A percentile compares a stretch with the other conserved stretches of the same genome.
Evolutionary conservation across 2,113 vertebrate species (phyloP).

Genomic region (Muntiacus reevesi): DNA sequence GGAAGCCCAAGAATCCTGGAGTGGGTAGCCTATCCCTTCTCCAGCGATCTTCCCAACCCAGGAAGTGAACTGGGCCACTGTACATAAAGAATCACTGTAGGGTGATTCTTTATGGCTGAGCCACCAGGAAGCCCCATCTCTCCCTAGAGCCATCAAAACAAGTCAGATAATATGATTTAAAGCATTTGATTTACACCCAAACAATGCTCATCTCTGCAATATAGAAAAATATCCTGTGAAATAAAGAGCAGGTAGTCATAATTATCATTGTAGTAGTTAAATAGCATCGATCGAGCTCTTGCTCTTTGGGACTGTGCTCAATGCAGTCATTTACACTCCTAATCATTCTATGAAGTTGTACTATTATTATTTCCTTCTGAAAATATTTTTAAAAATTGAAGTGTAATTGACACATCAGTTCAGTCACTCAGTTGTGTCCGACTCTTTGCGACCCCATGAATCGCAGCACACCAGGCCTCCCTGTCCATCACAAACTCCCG

Average conservation of each 20-base stretch:
- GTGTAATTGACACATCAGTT: neutral
- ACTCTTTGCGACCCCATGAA: too few relatives aligned
- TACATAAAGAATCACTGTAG: neutral
- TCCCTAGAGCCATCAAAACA: neutral
- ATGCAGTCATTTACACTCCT: neutral
- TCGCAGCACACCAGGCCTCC: too few relatives aligned
- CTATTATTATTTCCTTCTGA: neutral
- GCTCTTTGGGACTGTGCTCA: neutral
- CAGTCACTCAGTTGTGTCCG: too few relatives aligned
- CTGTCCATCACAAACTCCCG: too few relatives aligned
- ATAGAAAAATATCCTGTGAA: neutral
- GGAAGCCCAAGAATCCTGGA: neutral
- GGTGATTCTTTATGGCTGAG: neutral
- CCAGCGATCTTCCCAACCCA: neutral
- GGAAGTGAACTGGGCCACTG: accelerated
- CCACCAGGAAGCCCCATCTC: neutral
- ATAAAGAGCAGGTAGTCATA: neutral
- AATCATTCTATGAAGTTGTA: neutral
- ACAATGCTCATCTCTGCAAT: neutral
- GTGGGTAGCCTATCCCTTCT: neutral
- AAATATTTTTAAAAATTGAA: neutral
- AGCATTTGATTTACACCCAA: neutral
- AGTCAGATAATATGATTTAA: neutral
- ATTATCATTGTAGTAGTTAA: neutral
- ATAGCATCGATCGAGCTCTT: neutral